A percentile compares a stretch with the other conserved stretches of the same genome.
These are phyloP conservation scores for Takifugu ocellatus DNA, from an alignment of 2,797 vertebrate species.

Conservation along the genomic window DNA sequence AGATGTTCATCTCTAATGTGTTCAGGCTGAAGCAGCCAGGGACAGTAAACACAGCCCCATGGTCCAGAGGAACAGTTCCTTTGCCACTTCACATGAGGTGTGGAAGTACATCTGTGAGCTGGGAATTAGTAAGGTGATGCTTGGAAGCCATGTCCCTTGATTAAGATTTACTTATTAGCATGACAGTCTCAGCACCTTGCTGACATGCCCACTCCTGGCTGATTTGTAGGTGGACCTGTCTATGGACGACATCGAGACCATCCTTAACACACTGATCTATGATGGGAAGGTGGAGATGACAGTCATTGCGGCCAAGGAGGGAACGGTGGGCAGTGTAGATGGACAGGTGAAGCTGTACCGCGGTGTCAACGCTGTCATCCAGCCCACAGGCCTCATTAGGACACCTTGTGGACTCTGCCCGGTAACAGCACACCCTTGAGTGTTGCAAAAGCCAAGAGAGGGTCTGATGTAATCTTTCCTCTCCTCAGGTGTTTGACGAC, in stretches of 20 bases:
- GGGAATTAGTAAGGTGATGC: constrained; percentile 94
- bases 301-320: constrained; percentile 94
- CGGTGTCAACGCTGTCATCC: constrained; percentile 85
- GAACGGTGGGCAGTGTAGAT: constrained; percentile 91
- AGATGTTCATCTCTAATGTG: neutral
- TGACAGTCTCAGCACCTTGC: neutral
- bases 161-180: neutral
- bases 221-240: constrained; percentile 88
- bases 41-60: constrained; percentile 94
- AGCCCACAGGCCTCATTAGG: constrained; percentile 88
- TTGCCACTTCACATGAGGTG: constrained; percentile 94
- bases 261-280: constrained; percentile 94
- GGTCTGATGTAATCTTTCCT: constrained; percentile 2
- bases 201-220: neutral
- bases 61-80: constrained; percentile 95
- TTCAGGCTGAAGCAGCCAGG: constrained; percentile 86
- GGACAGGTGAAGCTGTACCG: constrained; percentile 94
- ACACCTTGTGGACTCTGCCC: constrained; percentile 94
- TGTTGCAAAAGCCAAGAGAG: neutral
- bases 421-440: constrained; percentile 62
- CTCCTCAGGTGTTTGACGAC: constrained; percentile 90
- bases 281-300: constrained; percentile 98
- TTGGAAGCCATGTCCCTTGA: neutral
- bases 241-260: constrained; percentile 99
- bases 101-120: constrained; percentile 98